Base-by-base conservation (phyloP, 2,888 invertebrate genomes). In the Biston betularia region DNA sequence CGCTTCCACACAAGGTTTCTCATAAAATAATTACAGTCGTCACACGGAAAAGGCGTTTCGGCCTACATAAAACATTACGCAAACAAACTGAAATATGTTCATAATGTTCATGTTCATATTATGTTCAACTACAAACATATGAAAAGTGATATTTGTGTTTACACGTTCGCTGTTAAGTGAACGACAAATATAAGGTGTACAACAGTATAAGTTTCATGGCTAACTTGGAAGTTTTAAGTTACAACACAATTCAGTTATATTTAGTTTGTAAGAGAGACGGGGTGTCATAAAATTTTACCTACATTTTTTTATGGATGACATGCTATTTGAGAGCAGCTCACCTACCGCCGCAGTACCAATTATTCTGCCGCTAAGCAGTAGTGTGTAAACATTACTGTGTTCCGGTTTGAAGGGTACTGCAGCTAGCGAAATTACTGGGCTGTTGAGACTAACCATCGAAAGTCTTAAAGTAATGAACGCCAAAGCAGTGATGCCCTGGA, bases 1-100 rank as follows among this genome's bases (percentile, higher is more conserved):
- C 63, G 62, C 46, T 71, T 71, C 65, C 71, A 71, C 67, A 71
- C 71, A 73, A 74, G 71, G 72, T 62, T 73, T 55, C 71, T 69
- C 76, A 74, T 78, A 72, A 79, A 79, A 79, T 82, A 78, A 83
- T 81, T 78, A 75, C 72, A 69, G 66, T 69, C 71, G 75, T 74
- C 77, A 73, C 75, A 75, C 71, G 69, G 70, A 78, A 77, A 76
- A 73, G 79, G 72, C 67, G 69, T 75, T 75, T 72, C 49, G 49
- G 63, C 75, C 64, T 77, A 69, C 78, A 80, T 79, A 73, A 78
- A 79, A 67, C 72, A 78, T 69, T 72, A 69, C 42, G 15, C 58
- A 70, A 69, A 73, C 60, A 57, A 59, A 68, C 63, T 52, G 59
- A 59, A 69, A 64, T 57, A 62, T 61, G 65, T 57, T 48, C 57